A percentile compares a stretch with the other conserved stretches of the same genome.
Conservation (phyloP, 2,888 invertebrate species). For the Diabrotica balteata region DNA sequence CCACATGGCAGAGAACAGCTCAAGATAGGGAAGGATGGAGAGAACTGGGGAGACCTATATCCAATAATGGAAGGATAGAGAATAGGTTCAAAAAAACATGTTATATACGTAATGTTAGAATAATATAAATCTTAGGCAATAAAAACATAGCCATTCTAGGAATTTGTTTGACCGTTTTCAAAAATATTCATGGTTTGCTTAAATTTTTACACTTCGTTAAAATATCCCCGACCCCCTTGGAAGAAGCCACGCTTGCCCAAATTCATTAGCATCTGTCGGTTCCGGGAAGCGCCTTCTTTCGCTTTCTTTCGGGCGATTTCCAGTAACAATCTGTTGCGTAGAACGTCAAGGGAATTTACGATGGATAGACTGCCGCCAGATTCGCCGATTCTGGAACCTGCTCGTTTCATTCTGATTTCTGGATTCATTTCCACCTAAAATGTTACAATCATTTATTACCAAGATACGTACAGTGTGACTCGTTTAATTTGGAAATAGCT, state of each 20-base stretch:
- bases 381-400: conserved; percentile 22
- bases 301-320: conserved; percentile 86
- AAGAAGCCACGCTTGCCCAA: conserved; percentile 73
- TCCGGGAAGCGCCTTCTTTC: conserved; percentile 76
- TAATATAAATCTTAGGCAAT: too few species aligned
- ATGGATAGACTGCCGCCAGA: conserved; percentile 70
- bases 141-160: too few species aligned
- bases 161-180: conserved; percentile 5
- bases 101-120: too few species aligned
- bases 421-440: conserved; percentile 19
- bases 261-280: conserved; percentile 76
- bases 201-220: conserved; percentile 47
- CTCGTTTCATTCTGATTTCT: conserved; percentile 27
- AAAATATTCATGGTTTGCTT: conserved; percentile 10
- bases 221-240: conserved; percentile 40
- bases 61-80: too few species aligned
- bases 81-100: too few species aligned
- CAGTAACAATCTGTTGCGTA: conserved; percentile 79
- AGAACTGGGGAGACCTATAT: too few species aligned
- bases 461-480: too few species aligned
- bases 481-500: too few species aligned
- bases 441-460: not conserved
- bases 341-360: conserved; percentile 86
- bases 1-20: too few species aligned
- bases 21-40: too few species aligned